Conservation (phyloP, 2,113 vertebrate genomes). For the Pygoscelis antarcticus region DNA sequence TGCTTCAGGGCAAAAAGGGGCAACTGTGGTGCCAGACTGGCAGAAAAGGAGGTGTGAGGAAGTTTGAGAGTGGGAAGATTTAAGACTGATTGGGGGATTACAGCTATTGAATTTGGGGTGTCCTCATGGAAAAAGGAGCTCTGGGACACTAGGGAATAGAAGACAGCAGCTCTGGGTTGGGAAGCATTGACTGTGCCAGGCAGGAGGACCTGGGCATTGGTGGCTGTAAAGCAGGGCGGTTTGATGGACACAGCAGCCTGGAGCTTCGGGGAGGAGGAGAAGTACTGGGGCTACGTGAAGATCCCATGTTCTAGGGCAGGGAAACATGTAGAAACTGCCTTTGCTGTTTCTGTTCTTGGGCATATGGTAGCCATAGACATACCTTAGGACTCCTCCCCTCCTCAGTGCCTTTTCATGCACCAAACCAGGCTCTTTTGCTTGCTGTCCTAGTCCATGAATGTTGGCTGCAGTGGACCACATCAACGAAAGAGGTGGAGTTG, state of each 20-base stretch:
- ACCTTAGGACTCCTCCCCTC: background rate
- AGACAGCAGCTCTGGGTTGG: background rate
- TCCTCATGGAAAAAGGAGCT: background rate
- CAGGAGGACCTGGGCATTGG: background rate
- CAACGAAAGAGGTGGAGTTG: background rate
- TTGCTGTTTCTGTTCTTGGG: background rate
- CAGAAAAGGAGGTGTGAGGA: background rate
- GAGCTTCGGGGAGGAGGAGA: background rate
- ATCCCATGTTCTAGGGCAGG: background rate
- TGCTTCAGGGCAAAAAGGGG: background rate
- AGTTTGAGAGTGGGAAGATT: background rate
- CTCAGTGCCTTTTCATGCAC: background rate
- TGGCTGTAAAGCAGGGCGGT: background rate
- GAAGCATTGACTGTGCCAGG: background rate
- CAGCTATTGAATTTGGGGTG: background rate
- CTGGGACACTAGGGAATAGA: background rate
- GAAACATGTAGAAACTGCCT: background rate
- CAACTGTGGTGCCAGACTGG: background rate
- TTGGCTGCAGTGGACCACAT: background rate
- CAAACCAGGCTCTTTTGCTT: background rate
- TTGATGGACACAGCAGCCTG: background rate
- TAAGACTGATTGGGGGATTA: background rate
- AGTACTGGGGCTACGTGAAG: background rate
- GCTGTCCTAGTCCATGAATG: background rate
- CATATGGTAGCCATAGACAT: accelerated